These are phyloP conservation scores for Synanthedon andrenaeformis DNA, from an alignment of 2,888 invertebrate species.

Conservation along the genomic window DNA sequence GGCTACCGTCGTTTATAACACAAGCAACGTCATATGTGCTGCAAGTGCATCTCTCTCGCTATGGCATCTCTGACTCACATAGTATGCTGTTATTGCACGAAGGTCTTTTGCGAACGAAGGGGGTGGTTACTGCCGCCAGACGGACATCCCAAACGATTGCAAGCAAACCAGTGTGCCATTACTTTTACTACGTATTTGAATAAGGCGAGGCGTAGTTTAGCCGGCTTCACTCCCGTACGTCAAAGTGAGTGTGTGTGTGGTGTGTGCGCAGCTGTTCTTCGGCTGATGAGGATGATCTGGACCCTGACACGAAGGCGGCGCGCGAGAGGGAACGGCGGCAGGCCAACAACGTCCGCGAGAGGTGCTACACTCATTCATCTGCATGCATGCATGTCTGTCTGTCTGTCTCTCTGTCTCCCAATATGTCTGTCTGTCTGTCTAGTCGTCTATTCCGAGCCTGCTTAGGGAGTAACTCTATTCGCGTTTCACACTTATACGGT, in stretches of 20 bases:
- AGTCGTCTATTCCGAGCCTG: not conserved
- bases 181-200: no score
- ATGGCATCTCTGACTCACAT: no score
- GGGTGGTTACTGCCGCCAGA: no score
- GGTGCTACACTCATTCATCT: conserved; percentile 65
- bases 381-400: not conserved
- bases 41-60: no score
- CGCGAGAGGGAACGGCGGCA: conserved; percentile 95
- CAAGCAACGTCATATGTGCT: no score
- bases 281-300: conserved; percentile 84
- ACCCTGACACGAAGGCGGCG: conserved; percentile 91
- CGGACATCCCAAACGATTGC: no score
- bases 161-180: no score
- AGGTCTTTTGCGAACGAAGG: no score
- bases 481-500: not conserved
- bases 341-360: conserved; percentile 97
- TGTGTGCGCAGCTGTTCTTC: conserved; percentile 75
- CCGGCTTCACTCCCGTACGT: not conserved
- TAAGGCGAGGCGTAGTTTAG: no score
- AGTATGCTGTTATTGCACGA: no score
- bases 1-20: no score
- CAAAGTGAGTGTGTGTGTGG: not conserved
- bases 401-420: not conserved
- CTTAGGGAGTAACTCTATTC: not conserved
- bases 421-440: not conserved